Evolutionary conservation across 53 echinoderm and acorn worm species (phyloP).

Genomic region (Echinarachnius parma): DNA sequence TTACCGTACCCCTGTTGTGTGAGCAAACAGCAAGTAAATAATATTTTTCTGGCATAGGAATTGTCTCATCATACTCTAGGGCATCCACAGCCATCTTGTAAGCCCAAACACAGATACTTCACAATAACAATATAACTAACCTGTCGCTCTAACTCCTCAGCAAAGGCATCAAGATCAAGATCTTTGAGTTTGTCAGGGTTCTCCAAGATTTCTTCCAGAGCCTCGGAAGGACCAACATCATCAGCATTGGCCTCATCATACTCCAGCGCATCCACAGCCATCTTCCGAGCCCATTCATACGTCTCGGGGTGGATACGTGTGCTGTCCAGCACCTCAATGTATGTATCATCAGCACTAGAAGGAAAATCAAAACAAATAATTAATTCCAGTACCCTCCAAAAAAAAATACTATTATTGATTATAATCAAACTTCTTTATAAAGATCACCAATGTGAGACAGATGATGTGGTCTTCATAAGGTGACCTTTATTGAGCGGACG

Average conservation of each 20-base stretch:
- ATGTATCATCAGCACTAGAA: conserved; percentile 62
- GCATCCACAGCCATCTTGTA: conserved; percentile 99
- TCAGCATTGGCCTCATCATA: conserved; percentile 91
- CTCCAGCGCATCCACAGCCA: conserved; percentile 99
- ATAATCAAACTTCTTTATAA: too few relatives aligned
- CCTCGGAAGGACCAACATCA: conserved; percentile 91
- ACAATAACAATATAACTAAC: conserved; percentile 19
- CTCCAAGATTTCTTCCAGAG: conserved; percentile 94
- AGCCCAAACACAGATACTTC: conserved; percentile 85
- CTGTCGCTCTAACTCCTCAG: conserved; percentile 98
- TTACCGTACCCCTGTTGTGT: conserved; percentile 88
- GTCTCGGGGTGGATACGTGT: conserved; percentile 98
- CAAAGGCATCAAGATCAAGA: conserved; percentile 96
- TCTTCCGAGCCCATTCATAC: conserved; percentile 99
- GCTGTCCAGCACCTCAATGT: conserved; percentile 95
- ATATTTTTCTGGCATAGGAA: conserved; percentile 85
- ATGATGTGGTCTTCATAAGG: too few relatives aligned
- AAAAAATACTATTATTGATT: too few relatives aligned
- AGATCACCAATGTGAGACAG: too few relatives aligned
- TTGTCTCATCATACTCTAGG: conserved; percentile 90
- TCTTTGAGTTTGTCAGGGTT: conserved; percentile 98
- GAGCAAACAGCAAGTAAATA: neutral
- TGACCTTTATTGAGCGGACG: too few relatives aligned
- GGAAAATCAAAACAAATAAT: neutral
- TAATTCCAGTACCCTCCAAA: too few relatives aligned